A percentile compares a stretch with the other conserved stretches of the same genome.
These are phyloP conservation scores for Euglossa dilemma DNA, from an alignment of 1,140 invertebrate species.

Conservation along the genomic window DNA sequence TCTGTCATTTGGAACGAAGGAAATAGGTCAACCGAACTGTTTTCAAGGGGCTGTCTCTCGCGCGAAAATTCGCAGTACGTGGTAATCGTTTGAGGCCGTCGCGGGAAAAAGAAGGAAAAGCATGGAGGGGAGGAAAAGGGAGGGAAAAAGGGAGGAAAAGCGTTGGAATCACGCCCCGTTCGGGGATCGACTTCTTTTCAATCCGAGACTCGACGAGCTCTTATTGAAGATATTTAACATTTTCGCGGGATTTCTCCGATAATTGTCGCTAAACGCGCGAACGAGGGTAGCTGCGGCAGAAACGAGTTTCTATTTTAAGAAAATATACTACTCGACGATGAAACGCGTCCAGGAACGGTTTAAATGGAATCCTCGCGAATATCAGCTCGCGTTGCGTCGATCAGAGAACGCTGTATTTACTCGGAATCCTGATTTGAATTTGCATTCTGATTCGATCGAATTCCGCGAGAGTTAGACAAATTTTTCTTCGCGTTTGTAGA, in stretches of 20 bases:
- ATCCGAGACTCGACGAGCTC: constrained; percentile 2
- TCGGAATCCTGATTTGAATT: too few relatives aligned
- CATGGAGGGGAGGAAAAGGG: too few relatives aligned
- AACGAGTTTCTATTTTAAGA: background rate
- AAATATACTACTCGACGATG: background rate
- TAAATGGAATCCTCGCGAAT: background rate
- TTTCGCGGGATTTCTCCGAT: background rate
- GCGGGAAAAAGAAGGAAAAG: background rate
- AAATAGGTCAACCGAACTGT: constrained; percentile 52
- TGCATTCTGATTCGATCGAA: too few relatives aligned
- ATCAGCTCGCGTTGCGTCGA: background rate
- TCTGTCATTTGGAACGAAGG: constrained; percentile 50
- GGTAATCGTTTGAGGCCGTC: constrained; percentile 40
- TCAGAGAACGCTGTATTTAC: too few relatives aligned
- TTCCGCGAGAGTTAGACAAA: too few relatives aligned
- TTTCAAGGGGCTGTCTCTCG: constrained; percentile 48
- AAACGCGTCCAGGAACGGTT: too few relatives aligned
- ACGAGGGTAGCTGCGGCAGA: background rate
- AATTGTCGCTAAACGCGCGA: background rate
- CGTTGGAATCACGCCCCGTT: constrained; percentile 27
- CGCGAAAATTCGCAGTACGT: constrained; percentile 51
- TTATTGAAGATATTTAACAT: background rate
- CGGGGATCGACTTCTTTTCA: constrained; percentile 20
- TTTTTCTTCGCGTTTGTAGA: too few relatives aligned
- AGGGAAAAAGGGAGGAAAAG: background rate